phyloP scores from a whole-genome alignment of 2,113 vertebrate species.

The Melanostigma gelatinosum region DNA sequence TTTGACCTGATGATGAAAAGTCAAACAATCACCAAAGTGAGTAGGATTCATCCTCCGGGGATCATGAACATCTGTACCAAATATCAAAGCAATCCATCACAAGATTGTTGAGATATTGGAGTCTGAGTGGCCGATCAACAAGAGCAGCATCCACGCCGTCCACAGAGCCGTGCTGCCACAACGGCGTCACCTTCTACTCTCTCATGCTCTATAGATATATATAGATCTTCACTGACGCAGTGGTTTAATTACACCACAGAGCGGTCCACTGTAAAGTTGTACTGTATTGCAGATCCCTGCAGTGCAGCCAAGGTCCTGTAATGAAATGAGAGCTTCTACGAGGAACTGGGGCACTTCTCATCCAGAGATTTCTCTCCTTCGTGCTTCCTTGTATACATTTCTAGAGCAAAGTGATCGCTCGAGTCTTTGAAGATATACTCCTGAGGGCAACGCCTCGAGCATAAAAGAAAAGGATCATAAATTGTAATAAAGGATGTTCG shows the following conservation, averaged over 20 bases:
- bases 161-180: not conserved
- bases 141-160: not conserved
- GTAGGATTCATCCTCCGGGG: not conserved
- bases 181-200: too few relatives aligned
- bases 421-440: constrained; percentile 41
- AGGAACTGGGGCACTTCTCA: constrained; percentile 8
- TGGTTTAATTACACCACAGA: not conserved
- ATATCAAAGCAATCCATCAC: not conserved
- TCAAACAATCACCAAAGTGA: not conserved
- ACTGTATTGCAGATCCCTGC: constrained; percentile 6
- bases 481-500: constrained; percentile 9
- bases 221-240: not conserved
- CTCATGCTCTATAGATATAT: too few relatives aligned
- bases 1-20: not conserved
- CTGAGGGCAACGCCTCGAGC: constrained; percentile 21
- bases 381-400: constrained; percentile 39
- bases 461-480: constrained; percentile 21
- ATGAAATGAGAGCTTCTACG: constrained; percentile 44
- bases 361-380: constrained; percentile 42
- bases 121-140: not conserved
- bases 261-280: not conserved
- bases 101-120: not conserved
- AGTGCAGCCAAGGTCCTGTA: constrained; percentile 3
- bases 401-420: constrained; percentile 14
- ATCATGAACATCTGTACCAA: not conserved